Evolutionary conservation across 2,888 invertebrate species (phyloP), one percentile per base, ranked within the genome.

Genomic region (Agrypnus murinus): DNA sequence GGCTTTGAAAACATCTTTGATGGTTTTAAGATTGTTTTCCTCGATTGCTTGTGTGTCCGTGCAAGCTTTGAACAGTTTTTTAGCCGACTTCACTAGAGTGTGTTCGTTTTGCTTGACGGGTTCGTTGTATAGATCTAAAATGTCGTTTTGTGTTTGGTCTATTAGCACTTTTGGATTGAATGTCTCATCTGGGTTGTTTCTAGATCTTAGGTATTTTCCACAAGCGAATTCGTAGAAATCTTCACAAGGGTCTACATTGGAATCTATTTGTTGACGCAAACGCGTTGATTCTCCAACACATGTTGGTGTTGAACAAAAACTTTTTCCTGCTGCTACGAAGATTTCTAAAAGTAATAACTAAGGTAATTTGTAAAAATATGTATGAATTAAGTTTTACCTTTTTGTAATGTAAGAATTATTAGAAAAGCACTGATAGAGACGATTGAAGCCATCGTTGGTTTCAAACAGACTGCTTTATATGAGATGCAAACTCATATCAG

Each of bases 201-300:
- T 7, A 7, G 48, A 34, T 34, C 12, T 58, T n/a, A 58, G 12
- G 32, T 59, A 32, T 14, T 62, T 62, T 17, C 45, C 50, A 12
- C 70, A 70, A 46, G 62, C 50, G 36, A 70, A 70, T 25, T 43
- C 10, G 19, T 93, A 93, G 84, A 94, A 94, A 81, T 94, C 91
- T 71, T 93, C 91, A 80, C 94, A 94, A 0, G 94, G 93, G 74
- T 93, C 90, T 10, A 90, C 89, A 0, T 84, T 82, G 0, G 86
- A 83, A 77, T 94, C 91, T 88, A 94, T 90, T 77, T 90, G 55
- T n/a, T 36, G 36, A 9, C n/a, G 1, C 17, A 55, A 17, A 2
- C 15, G 14, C 1, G 38, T 3, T 5, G 55, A 10, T 17, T 55
- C 55, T 15, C 14, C 1, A 6, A 36, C 10, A 8, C 55, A 55